Evolutionary conservation across 2,888 invertebrate genomes (phyloP).

Genomic region (Hemithea aestivaria): DNA sequence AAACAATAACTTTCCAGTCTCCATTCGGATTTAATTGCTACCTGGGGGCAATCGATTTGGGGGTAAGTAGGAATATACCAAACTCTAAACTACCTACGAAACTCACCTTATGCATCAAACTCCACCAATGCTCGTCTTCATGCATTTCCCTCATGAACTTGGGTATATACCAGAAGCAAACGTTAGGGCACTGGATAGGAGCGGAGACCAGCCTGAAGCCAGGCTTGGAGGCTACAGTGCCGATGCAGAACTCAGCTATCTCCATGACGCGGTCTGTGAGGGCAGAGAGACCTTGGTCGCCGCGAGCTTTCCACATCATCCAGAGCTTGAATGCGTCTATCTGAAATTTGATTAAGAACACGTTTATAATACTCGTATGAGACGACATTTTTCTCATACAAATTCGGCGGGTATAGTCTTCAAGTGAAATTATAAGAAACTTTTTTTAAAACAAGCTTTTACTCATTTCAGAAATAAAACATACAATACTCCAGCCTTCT

Average conservation of each 20-base stretch:
- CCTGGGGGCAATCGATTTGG: no score
- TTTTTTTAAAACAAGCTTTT: no score
- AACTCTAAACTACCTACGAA: background rate
- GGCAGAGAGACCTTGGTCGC: slow-evolving; percentile 78
- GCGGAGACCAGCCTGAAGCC: slow-evolving; percentile 81
- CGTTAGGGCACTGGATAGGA: slow-evolving; percentile 86
- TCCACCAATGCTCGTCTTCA: slow-evolving; percentile 74
- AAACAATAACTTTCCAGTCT: no score
- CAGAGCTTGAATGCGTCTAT: slow-evolving; percentile 95
- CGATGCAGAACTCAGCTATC: slow-evolving; percentile 77
- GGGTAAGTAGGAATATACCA: no score
- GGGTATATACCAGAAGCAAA: slow-evolving; percentile 95
- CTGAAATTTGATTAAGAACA: slow-evolving; percentile 57
- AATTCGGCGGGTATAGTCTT: no score
- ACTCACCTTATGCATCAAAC: slow-evolving; percentile 69
- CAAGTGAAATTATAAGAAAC: no score
- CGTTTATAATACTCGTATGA: no score
- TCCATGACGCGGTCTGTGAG: slow-evolving; percentile 83
- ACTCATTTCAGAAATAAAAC: no score
- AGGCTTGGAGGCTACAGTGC: slow-evolving; percentile 65
- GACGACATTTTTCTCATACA: no score
- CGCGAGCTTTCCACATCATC: slow-evolving; percentile 93
- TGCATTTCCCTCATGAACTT: slow-evolving; percentile 61
- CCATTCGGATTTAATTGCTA: no score
- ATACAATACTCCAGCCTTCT: no score